A percentile compares a stretch with the other conserved stretches of the same genome.
phyloP scores from a whole-genome alignment of 2,888 invertebrate species.

The Ametastegia equiseti region DNA sequence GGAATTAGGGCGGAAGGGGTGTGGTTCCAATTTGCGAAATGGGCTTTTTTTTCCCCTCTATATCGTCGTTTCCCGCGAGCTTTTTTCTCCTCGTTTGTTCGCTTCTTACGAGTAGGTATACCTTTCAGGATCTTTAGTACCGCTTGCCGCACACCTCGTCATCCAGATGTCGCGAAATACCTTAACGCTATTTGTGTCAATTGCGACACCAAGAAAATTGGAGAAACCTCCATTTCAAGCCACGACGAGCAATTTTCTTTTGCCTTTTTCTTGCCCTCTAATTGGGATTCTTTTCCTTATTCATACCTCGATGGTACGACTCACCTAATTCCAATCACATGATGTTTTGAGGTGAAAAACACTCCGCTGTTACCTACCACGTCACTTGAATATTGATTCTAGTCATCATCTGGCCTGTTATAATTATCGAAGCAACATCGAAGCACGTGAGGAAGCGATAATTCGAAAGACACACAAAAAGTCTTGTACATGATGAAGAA shows the following conservation, averaged over 20 bases:
- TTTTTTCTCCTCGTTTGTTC: neutral
- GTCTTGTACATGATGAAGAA: too few species aligned
- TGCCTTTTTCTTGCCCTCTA: neutral
- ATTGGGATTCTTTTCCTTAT: neutral
- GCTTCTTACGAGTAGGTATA: too few species aligned
- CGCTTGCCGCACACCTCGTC: too few species aligned
- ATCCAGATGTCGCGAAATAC: conserved; percentile 59
- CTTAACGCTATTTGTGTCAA: neutral
- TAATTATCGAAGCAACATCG: neutral
- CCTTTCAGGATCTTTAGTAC: too few species aligned
- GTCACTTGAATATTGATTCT: neutral
- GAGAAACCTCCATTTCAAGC: conserved; percentile 21
- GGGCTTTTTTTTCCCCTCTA: conserved; percentile 50
- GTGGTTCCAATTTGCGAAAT: conserved; percentile 70
- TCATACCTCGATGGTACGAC: neutral
- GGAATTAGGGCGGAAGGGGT: conserved; percentile 64
- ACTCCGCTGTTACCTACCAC: neutral
- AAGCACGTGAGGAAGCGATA: neutral
- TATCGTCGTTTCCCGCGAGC: conserved; percentile 13
- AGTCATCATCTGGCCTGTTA: neutral
- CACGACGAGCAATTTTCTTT: neutral
- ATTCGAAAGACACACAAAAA: neutral
- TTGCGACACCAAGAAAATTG: conserved; percentile 40
- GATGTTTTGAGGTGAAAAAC: neutral
- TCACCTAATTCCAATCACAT: neutral